Percentiles rank a stretch among this genome's conserved stretches.
These are phyloP conservation scores for Melozone crissalis DNA, from an alignment of 2,113 vertebrate species.

Conservation along the genomic window DNA sequence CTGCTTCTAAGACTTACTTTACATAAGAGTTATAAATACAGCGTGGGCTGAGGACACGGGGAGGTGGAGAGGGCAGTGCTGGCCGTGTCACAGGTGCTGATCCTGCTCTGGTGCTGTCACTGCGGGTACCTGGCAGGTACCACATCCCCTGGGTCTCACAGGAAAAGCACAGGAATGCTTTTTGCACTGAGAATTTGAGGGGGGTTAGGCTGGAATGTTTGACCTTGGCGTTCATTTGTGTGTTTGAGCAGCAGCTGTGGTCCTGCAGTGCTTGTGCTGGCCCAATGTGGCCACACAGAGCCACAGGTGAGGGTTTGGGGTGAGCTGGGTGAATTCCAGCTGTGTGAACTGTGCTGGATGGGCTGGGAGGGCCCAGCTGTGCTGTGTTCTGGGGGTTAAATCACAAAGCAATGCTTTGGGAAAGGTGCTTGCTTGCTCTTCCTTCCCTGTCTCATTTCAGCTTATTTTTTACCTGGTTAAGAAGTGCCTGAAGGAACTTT, in stretches of 20 bases:
- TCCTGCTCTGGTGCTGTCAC: background rate
- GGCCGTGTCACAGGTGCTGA: fast-evolving
- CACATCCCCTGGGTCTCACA: fast-evolving
- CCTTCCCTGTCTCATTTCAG: background rate
- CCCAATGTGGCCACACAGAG: background rate
- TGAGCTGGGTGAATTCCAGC: fast-evolving
- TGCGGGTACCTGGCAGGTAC: background rate
- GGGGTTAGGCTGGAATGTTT: background rate
- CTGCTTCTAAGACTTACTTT: background rate
- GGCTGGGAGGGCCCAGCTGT: fast-evolving
- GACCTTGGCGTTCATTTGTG: fast-evolving
- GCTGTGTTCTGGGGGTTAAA: background rate
- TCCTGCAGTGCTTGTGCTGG: background rate
- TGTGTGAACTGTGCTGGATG: fast-evolving
- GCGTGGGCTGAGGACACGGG: background rate
- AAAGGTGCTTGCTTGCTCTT: too few species aligned
- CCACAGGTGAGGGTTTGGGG: background rate
- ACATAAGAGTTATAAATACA: background rate
- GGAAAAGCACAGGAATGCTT: background rate
- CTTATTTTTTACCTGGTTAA: background rate
- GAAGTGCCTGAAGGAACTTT: background rate
- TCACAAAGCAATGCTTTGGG: fast-evolving
- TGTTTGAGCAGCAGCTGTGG: background rate
- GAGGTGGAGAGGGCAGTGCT: background rate
- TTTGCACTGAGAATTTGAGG: background rate